Evolutionary conservation across 2,888 invertebrate genomes (phyloP).

Genomic region (Agrypnus murinus): DNA sequence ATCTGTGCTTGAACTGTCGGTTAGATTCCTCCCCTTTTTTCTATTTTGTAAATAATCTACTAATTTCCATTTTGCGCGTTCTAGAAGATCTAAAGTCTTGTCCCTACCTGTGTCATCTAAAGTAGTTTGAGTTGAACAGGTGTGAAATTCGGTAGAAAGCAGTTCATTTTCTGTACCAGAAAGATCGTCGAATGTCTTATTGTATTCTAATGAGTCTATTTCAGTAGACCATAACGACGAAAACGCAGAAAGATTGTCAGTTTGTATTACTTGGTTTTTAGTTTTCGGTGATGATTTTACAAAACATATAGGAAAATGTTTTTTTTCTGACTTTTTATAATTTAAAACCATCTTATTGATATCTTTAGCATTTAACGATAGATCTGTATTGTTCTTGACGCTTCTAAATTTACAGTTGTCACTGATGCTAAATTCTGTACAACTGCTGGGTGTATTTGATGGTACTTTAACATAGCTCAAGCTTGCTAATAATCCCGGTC

Average conservation of each 20-base stretch:
- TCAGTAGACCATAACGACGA: too few relatives aligned
- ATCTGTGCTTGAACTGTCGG: too few relatives aligned
- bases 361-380: background rate
- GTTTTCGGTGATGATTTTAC: too few relatives aligned
- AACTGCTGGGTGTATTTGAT: background rate
- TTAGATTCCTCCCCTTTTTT: too few relatives aligned
- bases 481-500: too few relatives aligned
- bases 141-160: background rate
- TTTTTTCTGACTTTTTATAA: background rate
- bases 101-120: background rate
- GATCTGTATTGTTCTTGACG: background rate
- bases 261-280: too few relatives aligned
- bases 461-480: background rate
- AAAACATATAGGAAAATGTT: background rate
- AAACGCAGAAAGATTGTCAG: too few relatives aligned
- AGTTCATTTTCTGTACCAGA: background rate
- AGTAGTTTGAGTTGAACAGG: background rate
- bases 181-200: background rate
- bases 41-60: background rate
- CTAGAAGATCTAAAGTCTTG: conserved; percentile 4
- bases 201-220: too few relatives aligned
- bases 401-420: too few relatives aligned
- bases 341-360: background rate
- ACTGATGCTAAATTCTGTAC: background rate
- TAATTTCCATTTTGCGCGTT: background rate